Evolutionary conservation across 2,888 invertebrate genomes (phyloP).

Genomic region (Drosophila anomelani): DNA sequence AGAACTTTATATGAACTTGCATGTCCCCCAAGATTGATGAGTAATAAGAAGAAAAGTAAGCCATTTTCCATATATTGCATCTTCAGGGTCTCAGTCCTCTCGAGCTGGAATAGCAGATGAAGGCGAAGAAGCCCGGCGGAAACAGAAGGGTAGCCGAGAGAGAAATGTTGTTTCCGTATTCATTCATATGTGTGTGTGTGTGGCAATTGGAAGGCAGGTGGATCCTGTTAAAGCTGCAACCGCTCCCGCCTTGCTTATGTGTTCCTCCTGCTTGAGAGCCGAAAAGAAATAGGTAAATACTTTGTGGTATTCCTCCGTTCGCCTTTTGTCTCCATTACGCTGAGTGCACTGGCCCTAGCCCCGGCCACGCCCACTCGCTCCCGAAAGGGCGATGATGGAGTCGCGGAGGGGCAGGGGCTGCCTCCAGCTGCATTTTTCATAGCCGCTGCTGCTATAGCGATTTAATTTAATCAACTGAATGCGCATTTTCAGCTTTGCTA

Average conservation of each 20-base stretch:
- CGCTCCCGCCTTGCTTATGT: constrained; percentile 35
- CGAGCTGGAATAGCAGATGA: constrained; percentile 32
- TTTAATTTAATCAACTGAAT: constrained; percentile 80
- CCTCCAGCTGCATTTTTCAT: constrained; percentile 66
- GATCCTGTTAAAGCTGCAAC: constrained; percentile 29
- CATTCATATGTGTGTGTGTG: constrained; percentile 24
- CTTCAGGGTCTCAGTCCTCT: background rate
- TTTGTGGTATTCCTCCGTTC: constrained; percentile 56
- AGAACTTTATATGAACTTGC: background rate
- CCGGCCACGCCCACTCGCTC: constrained; percentile 36
- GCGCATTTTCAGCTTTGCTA: constrained; percentile 74
- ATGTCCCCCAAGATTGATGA: background rate
- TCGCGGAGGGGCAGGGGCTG: background rate
- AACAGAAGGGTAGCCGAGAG: constrained; percentile 58
- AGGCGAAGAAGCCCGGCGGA: constrained; percentile 42
- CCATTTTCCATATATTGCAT: background rate
- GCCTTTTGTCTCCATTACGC: constrained; percentile 70
- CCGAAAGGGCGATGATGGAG: constrained; percentile 29
- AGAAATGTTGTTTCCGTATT: constrained; percentile 8
- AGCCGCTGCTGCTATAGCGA: constrained; percentile 68
- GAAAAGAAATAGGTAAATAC: constrained; percentile 68
- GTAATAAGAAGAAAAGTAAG: background rate
- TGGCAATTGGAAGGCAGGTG: constrained; percentile 58
- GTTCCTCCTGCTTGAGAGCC: constrained; percentile 38
- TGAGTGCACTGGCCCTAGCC: constrained; percentile 66